Base-by-base conservation (phyloP, 2,797 vertebrate genomes). In the Xiphorhynchus erythropygius region DNA sequence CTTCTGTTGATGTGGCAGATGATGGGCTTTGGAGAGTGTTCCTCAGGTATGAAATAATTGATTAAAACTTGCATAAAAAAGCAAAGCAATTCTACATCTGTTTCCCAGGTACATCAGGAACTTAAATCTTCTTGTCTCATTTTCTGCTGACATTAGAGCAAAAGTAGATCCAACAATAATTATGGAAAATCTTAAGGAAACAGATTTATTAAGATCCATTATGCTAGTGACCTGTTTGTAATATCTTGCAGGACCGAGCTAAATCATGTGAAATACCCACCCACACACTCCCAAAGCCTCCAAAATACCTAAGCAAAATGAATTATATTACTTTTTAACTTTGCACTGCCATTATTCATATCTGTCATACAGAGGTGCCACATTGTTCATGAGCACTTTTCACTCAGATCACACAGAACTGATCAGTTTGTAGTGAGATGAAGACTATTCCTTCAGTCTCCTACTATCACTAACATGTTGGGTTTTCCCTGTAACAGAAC, bases 151-250 rank as follows among this genome's bases (percentile, higher is more conserved):
- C 55, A 64, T 50, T 52, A 92, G 55, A 91, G 83, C 46, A 91
- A 63, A 81, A 84, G 70, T 79, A 89, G 91, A 93, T 96, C 94
- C 94, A 96, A 93, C 41, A 93, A 94, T 60, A 96, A 96, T 89
- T 91, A 86, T 22, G 73, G 92, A 94, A 97, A 95, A 86, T 53
- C 65, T 91, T 79, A 93, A 95, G 84, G 89, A 96, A 96, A 86
- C 41, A 79, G 53, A 56, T 90, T 94, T 93, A 96, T 97, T 88
- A 90, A 91, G 79, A 93, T 84, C 77, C 80, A 93, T 95, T 86
- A 60, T 88, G 41, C 44, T 89, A 46, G 56, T 6, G 33, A 80
- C 71, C 78, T 90, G 69, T 79, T 94, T 65, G 52, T 37, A 93
- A 93, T 59, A 76, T 76, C 73, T 84, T 86, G 52, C 87, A 93